phyloP scores from a whole-genome alignment of 2,113 vertebrate species.

The Alethe castanea region DNA sequence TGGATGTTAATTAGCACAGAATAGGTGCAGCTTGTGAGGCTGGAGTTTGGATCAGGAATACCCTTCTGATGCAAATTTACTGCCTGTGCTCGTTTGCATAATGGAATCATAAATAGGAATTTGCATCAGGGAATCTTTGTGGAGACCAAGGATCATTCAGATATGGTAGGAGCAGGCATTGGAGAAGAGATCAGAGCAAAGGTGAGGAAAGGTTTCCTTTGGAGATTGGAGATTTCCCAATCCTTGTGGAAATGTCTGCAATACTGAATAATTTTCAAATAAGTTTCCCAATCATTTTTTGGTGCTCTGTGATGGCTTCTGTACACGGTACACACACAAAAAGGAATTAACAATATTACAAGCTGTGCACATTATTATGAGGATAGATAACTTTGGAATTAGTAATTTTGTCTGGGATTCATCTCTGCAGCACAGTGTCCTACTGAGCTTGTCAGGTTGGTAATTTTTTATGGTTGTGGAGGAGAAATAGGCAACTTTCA shows the following conservation, averaged over 20 bases:
- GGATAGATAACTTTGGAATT: not conserved
- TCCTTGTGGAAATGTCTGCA: not conserved
- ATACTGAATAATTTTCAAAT: not conserved
- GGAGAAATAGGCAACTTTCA: not conserved
- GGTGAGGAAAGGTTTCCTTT: not conserved
- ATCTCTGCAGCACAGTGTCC: not conserved
- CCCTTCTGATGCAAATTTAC: not conserved
- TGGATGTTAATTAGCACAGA: slow-evolving; percentile 3
- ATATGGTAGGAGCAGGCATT: not conserved
- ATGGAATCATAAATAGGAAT: not conserved
- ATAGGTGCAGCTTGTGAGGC: not conserved
- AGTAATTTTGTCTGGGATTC: not conserved
- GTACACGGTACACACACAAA: not conserved
- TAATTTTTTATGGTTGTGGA: not conserved
- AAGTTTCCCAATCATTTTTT: not conserved
- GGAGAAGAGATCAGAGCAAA: not conserved
- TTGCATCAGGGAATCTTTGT: not conserved
- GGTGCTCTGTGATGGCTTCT: not conserved
- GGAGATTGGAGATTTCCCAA: not conserved
- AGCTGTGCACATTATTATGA: not conserved
- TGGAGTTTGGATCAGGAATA: not conserved
- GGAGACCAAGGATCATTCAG: not conserved
- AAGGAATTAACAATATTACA: not conserved
- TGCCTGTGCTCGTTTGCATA: not conserved
- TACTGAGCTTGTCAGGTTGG: not conserved